Percentiles rank a stretch among this genome's conserved stretches.
Evolutionary conservation across 2,113 vertebrate species (phyloP).

Genomic region (Chinchilla lanigera): DNA sequence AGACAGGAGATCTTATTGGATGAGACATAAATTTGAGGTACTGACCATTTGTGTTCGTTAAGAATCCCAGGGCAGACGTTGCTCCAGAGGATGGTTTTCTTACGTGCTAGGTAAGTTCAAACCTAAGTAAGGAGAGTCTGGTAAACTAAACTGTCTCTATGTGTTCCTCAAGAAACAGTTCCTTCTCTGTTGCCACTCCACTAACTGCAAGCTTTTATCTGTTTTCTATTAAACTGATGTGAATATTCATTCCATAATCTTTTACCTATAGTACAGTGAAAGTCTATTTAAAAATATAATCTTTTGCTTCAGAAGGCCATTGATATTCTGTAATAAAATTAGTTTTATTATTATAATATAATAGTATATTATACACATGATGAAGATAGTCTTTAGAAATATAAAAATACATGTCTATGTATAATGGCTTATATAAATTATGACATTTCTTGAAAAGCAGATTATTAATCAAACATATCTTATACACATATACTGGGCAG

Average conservation of each 20-base stretch:
- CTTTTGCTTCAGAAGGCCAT: background rate
- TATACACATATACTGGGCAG: background rate
- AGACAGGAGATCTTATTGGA: slow-evolving; percentile 61
- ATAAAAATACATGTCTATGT: background rate
- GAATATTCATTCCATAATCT: background rate
- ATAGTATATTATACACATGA: background rate
- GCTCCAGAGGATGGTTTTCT: background rate
- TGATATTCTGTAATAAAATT: background rate
- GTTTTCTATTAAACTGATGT: background rate
- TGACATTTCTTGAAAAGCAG: background rate
- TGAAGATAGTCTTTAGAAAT: background rate
- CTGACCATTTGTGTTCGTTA: slow-evolving; percentile 35
- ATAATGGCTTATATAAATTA: background rate
- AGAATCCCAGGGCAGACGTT: slow-evolving; percentile 30
- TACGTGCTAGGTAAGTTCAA: background rate
- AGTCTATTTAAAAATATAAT: background rate
- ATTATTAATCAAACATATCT: background rate
- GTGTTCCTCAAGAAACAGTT: background rate
- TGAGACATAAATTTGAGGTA: slow-evolving; percentile 57
- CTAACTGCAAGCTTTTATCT: background rate
- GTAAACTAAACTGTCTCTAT: background rate
- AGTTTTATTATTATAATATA: background rate
- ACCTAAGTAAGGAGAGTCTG: background rate
- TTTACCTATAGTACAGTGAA: background rate
- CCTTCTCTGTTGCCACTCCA: background rate